These are phyloP conservation scores for Aleiodes leptofemur DNA, from an alignment of 2,888 invertebrate species.

Conservation along the genomic window DNA sequence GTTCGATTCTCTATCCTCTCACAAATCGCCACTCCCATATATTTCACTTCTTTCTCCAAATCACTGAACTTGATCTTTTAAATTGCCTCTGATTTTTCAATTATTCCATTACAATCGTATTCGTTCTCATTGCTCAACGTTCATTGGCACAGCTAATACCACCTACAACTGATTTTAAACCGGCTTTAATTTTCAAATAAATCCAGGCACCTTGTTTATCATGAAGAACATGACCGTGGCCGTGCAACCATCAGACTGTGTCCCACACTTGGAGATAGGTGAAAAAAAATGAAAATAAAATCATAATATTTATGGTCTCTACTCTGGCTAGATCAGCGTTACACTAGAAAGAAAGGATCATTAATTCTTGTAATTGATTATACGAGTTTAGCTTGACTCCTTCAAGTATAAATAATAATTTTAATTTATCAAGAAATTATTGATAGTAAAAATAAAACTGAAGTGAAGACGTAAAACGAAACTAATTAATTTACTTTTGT, in stretches of 20 bases:
- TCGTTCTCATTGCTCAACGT: conserved; percentile 35
- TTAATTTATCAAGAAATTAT: too few species aligned
- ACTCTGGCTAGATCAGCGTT: conserved; percentile 17
- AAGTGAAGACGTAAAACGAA: too few species aligned
- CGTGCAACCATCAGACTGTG: conserved; percentile 41
- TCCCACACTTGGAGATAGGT: neutral
- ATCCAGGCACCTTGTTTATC: neutral
- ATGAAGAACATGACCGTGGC: conserved; percentile 9
- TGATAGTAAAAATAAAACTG: too few species aligned
- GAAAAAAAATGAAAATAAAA: conserved; percentile 9
- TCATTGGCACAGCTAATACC: conserved; percentile 31
- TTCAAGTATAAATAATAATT: conserved; percentile 4
- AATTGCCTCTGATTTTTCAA: conserved; percentile 16
- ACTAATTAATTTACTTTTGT: too few species aligned
- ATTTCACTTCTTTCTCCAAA: conserved; percentile 15
- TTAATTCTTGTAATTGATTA: conserved; percentile 46
- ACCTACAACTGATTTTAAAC: conserved; percentile 3
- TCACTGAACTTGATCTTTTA: conserved; percentile 36
- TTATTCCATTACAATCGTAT: conserved; percentile 39
- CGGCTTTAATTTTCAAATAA: conserved; percentile 18
- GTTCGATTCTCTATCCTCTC: conserved; percentile 17
- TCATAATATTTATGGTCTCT: conserved; percentile 35
- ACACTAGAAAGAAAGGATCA: conserved; percentile 18
- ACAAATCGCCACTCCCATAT: conserved; percentile 2
- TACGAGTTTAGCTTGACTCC: conserved; percentile 35